These are phyloP conservation scores for Halcyon badia DNA, from an alignment of 2,797 vertebrate genomes.

Conservation along the genomic window DNA sequence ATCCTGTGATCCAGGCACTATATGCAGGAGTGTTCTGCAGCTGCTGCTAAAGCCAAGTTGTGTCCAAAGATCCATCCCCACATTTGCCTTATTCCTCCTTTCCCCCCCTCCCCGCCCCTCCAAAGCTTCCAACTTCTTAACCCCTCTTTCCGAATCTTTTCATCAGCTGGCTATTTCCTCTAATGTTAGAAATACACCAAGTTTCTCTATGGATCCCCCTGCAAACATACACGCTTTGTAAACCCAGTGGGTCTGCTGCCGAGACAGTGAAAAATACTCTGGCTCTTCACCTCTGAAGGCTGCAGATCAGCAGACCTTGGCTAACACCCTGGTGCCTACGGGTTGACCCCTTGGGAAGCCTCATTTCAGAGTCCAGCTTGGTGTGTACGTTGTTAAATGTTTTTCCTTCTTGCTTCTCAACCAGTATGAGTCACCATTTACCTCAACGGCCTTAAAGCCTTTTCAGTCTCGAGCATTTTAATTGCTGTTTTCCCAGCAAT, in stretches of 20 bases:
- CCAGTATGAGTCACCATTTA: neutral
- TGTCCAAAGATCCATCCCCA: neutral
- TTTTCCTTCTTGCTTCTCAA: constrained; percentile 33
- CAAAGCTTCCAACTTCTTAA: neutral
- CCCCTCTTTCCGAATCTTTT: neutral
- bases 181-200: neutral
- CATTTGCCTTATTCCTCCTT: neutral
- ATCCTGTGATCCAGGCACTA: accelerated
- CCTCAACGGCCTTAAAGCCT: neutral
- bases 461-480: constrained; percentile 1
- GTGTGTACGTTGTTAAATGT: neutral
- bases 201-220: neutral
- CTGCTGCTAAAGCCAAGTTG: neutral
- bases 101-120: accelerated
- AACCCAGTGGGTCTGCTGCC: neutral
- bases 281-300: neutral
- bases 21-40: neutral
- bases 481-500: constrained; percentile 21
- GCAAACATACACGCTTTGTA: neutral
- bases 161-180: neutral
- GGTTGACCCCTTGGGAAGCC: neutral
- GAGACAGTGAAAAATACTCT: neutral
- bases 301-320: neutral
- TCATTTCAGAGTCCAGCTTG: neutral
- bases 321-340: neutral